Percentiles rank a stretch among this genome's conserved stretches.
phyloP scores from a whole-genome alignment of 2,888 invertebrate species.

The Phoenoteleia sp. region DNA sequence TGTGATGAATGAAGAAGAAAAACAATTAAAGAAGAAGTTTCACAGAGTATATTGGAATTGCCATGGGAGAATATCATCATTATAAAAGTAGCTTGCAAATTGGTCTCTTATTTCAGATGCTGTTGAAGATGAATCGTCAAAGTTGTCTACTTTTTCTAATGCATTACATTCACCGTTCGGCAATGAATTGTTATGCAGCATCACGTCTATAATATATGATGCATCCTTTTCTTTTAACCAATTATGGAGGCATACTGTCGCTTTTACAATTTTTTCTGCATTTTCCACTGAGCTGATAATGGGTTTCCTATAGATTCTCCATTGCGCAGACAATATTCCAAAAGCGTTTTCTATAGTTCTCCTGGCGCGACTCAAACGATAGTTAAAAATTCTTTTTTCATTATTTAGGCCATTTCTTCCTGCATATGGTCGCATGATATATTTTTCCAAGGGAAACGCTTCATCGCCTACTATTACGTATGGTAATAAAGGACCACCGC shows the following conservation, averaged over 20 bases:
- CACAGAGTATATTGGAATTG: too few species aligned
- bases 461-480: not conserved
- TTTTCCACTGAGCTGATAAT: not conserved
- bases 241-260: not conserved
- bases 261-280: not conserved
- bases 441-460: not conserved
- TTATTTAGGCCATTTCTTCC: not conserved
- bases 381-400: not conserved
- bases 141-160: too few species aligned
- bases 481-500: not conserved
- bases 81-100: too few species aligned
- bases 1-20: too few species aligned
- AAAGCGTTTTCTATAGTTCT: not conserved
- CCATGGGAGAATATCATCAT: too few species aligned
- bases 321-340: not conserved
- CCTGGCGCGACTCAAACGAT: not conserved
- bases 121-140: too few species aligned
- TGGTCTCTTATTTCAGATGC: too few species aligned
- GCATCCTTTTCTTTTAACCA: not conserved
- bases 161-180: too few species aligned
- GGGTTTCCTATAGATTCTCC: not conserved
- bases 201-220: too few species aligned
- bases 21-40: too few species aligned
- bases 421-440: conserved; percentile 1
- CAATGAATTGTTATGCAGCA: too few species aligned